Evolutionary conservation across 1,140 invertebrate species (phyloP), one percentile per base, ranked within the genome.

Genomic region (Drosophila fuyamai): DNA sequence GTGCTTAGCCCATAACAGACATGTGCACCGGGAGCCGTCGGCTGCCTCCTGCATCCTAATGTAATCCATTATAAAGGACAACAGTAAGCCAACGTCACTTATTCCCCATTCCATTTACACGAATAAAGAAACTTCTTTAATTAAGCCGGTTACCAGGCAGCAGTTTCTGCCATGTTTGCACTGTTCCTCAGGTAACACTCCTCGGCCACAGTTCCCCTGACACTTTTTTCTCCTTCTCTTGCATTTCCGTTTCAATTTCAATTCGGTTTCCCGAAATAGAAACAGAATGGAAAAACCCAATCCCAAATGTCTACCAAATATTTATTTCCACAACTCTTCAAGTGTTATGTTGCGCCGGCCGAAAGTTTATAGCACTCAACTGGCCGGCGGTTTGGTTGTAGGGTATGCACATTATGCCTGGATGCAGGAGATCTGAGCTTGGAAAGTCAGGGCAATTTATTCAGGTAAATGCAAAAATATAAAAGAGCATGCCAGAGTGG

Each of bases 281-380:
- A 76, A 60, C 32, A 68, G 18, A 58, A 60, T 32, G 40, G 32
- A 57, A 48, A 57, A 71, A 70, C 71, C 71, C 72, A 88, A 79
- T 88, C 83, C 83, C 83, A 73, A 70, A 82, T 70, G 83, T 77
- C 83, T 86, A 86, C 76, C 83, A 86, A 86, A 86, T 86, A 86
- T 86, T 86, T 86, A 86, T 88, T 86, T 86, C 38, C 83, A 62
- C 79, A 79, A 82, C 79, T 82, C 71, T 70, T 82, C 76, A 82
- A 86, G 79, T 81, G 74, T 67, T 71, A 74, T 85, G 77, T 63
- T 76, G 41, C 46, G 61, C 61, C 44, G 65, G 16, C 66, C 72
- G 9, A 53, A 79, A 70, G 83, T 88, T 86, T 88, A 86, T 83
- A 50, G 79, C 66, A 76, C 83, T 82, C 79, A 70, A 63, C 36